Evolutionary conservation across 2,888 invertebrate species (phyloP).

Genomic region (Pseudococcus longispinus): DNA sequence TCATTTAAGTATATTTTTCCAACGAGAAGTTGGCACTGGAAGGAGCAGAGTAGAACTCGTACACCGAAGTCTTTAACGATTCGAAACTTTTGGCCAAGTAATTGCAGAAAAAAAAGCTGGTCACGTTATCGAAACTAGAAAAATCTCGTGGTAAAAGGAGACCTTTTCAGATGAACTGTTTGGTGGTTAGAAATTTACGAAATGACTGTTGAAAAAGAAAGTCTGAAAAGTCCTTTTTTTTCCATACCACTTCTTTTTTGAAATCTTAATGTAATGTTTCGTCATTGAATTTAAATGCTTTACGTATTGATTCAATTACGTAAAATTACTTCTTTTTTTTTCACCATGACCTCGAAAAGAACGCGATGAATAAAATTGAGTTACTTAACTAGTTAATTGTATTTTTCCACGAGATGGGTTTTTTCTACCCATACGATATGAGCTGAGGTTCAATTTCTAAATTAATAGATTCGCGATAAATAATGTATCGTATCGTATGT

Average conservation of each 20-base stretch:
- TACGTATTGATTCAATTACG: neutral
- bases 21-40: neutral
- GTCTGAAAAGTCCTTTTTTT: neutral
- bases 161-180: neutral
- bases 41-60: neutral
- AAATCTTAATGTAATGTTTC: neutral
- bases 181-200: constrained; percentile 22
- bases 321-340: neutral
- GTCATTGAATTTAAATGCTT: neutral
- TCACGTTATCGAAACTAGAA: constrained; percentile 28
- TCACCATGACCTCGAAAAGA: neutral
- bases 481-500: neutral
- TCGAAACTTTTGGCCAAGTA: neutral
- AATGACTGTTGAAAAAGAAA: neutral
- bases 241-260: neutral
- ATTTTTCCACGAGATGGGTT: too few species aligned
- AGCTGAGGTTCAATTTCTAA: neutral
- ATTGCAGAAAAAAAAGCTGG: constrained; percentile 3
- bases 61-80: neutral
- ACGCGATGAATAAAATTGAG: neutral
- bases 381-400: too few species aligned
- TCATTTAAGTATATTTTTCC: neutral
- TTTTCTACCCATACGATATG: too few species aligned
- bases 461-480: neutral
- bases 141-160: neutral